These are phyloP conservation scores for Rhagonycha fulva DNA, from an alignment of 2,888 invertebrate species.

Conservation along the genomic window DNA sequence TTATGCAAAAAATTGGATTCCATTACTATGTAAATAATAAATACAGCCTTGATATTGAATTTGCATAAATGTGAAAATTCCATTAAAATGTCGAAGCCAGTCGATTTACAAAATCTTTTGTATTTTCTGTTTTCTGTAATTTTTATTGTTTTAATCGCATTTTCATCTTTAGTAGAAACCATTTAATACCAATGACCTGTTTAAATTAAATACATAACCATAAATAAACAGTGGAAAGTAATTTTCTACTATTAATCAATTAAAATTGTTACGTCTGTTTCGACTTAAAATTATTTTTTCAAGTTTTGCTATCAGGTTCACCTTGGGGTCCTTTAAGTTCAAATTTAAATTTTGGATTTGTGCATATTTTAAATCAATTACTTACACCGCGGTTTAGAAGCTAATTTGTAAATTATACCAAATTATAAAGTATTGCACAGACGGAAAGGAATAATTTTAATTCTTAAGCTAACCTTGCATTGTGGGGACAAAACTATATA, in stretches of 20 bases:
- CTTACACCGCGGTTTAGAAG: not conserved
- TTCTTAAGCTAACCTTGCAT: conserved; percentile 36
- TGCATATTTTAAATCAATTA: not conserved
- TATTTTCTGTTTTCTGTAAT: not conserved
- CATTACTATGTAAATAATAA: not conserved
- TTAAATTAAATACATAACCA: not conserved
- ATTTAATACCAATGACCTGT: not conserved
- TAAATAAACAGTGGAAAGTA: not conserved
- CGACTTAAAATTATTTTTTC: not conserved
- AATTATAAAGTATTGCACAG: not conserved
- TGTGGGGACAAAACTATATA: conserved; percentile 45
- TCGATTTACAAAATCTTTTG: not conserved
- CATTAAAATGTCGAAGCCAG: not conserved
- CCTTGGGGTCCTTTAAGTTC: not conserved
- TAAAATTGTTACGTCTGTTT: not conserved
- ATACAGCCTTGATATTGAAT: not conserved
- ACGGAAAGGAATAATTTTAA: conserved; percentile 24
- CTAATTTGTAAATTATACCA: not conserved
- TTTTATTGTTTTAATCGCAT: not conserved
- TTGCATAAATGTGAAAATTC: not conserved
- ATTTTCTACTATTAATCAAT: not conserved
- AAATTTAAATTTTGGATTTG: not conserved
- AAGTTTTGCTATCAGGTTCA: not conserved
- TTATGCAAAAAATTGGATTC: not conserved
- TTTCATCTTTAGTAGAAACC: not conserved